Conservation (phyloP, 1,140 invertebrate genomes). For the Solen grandis region DNA sequence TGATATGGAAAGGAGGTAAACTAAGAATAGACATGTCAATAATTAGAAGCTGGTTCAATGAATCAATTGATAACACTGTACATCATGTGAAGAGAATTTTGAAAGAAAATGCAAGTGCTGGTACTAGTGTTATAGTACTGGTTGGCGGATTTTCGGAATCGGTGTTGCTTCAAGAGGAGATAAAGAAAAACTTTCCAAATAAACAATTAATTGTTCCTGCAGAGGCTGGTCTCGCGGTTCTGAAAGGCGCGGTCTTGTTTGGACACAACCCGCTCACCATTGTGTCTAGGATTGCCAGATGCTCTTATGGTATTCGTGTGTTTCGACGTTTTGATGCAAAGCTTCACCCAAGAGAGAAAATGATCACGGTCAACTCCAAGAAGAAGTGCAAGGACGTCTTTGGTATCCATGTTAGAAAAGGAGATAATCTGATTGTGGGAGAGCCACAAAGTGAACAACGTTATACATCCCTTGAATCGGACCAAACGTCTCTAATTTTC, state of each 20-base stretch:
- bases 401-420: neutral
- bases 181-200: neutral
- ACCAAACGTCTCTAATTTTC: neutral
- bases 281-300: neutral
- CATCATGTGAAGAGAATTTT: neutral
- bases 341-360: neutral
- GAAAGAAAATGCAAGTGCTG: too few relatives aligned
- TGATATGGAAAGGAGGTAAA: too few relatives aligned
- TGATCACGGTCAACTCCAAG: neutral
- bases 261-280: neutral
- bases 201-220: neutral
- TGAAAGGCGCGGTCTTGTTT: neutral
- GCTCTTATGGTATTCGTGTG: neutral
- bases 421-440: neutral
- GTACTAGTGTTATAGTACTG: neutral
- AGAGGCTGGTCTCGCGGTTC: slow-evolving; percentile 7
- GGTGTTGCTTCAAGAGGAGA: neutral
- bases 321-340: neutral
- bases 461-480: neutral
- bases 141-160: neutral
- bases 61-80: neutral
- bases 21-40: neutral
- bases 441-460: neutral
- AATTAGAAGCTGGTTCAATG: neutral
- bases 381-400: neutral